Base-by-base conservation (phyloP, 2,113 vertebrate genomes). In the Zeus faber region DNA sequence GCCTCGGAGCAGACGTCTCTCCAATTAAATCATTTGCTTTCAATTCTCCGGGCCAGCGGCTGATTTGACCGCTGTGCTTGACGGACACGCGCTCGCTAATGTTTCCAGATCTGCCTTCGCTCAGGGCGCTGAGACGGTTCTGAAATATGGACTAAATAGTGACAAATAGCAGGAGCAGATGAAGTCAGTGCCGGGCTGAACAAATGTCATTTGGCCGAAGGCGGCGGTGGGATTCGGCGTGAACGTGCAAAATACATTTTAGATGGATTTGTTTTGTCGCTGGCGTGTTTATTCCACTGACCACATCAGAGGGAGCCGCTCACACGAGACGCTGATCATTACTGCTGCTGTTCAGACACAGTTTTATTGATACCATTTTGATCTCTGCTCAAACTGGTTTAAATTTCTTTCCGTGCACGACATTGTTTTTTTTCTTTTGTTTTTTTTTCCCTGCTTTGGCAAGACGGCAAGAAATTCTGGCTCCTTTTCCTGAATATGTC, bases 101-200 rank as follows among this genome's bases (percentile, higher is more conserved):
- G 67, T 65, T 70, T 72, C 61, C 67, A 52, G 78, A 59, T 73
- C 82, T 82, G 82, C 58, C 67, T 76, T 76, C 52, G 43, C 81
- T 81, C 81, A 79, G 27, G n/a, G 40, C 6, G 7, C n/a, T 3
- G 24, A n/a, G 45, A 48, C 24, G 20, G 6, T 49, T 50, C 52
- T 72, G 67, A 80, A 70, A 73, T 60, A 80, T 66, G 72, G 65
- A 55, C 77, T 65, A 75, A 82, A 18, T 72, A 47, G 72, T 85
- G 72, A 85, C 80, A 75, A 64, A 82, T 75, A 82, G 73, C 82
- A 82, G 82, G 79, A 54, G 60, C 65, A 54, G 58, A 79, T 85
- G 82, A 85, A 77, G 82, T 85, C 82, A 85, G 61, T 26, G 64
- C 24, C 2, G 45, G 59, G 58, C 49, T 53, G 63, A 72, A 66